Evolutionary conservation across 2,888 invertebrate species (phyloP), one percentile per base, ranked within the genome.

Genomic region (Eucriotettix oculatus): DNA sequence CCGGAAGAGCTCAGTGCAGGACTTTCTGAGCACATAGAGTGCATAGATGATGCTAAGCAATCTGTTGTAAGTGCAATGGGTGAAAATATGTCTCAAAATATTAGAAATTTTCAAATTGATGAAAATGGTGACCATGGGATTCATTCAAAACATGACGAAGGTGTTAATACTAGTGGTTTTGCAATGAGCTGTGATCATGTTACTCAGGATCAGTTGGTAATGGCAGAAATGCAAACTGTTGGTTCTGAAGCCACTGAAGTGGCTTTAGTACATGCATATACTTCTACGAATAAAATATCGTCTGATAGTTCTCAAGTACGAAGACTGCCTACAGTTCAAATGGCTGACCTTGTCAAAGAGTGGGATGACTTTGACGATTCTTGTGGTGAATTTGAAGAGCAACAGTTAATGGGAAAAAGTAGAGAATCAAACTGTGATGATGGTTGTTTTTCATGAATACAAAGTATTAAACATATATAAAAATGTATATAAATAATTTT

Each of bases 281-380:
- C n/a, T n/a, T 10, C 16, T 16, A 16, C 43, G 17, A 57, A 43
- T 14, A 43, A 52, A 57, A 17, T 17, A 16, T 44, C 52, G 17
- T 7, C 11, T 9, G 41, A 29, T 29, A 29, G 3, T 29, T 5
- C 12, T 17, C 56, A 14, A 52, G 17, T 52, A 52, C 42, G 56
- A 40, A 48, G 54, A 41, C 44, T 56, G 16, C 54, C 56, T 10
- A 16, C 54, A 17, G 59, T 61, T 53, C 54, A 61, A 42, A 61
- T 61, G 61, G 58, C 56, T 48, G 61, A 62, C 14, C 57, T 62
- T 14, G 54, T 62, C 43, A 59, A 59, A 52, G 61, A 62, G n/a
- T 62, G 61, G 61, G 61, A 62, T 44, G 61, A 62, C 29, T 58
- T 62, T 59, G 61, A 62, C 57, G 61, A 62, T 43, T 56, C 56